Evolutionary conservation across 2,797 vertebrate genomes (phyloP).

Genomic region (Squalus acanthias): DNA sequence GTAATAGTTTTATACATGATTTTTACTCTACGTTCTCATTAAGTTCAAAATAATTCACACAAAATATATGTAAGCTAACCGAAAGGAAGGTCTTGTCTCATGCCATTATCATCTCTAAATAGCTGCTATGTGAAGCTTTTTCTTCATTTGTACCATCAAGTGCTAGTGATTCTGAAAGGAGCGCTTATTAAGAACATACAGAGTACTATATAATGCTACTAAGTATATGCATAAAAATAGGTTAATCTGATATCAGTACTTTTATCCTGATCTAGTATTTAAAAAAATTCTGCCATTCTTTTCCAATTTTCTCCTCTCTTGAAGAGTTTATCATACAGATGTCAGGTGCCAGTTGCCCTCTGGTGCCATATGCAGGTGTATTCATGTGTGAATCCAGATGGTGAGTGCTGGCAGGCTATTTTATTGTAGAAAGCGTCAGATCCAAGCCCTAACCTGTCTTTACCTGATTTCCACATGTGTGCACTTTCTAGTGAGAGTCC

Average conservation of each 20-base stretch:
- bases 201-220: background rate
- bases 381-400: background rate
- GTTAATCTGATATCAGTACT: background rate
- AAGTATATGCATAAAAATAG: background rate
- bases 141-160: background rate
- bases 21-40: background rate
- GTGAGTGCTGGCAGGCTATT: background rate
- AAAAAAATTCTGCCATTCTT: background rate
- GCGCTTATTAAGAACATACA: background rate
- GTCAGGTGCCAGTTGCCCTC: background rate
- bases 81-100: background rate
- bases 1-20: background rate
- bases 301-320: background rate
- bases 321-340: background rate
- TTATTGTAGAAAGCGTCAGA: background rate
- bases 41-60: background rate
- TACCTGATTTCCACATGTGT: background rate
- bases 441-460: background rate
- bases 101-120: constrained; percentile 1
- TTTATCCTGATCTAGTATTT: background rate
- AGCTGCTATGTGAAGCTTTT: background rate
- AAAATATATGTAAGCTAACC: background rate
- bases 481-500: background rate
- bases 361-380: background rate
- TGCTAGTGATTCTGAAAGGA: background rate